Percentiles rank a stretch among this genome's conserved stretches.
phyloP scores from a whole-genome alignment of 2,113 vertebrate species.

The Otus sunia region DNA sequence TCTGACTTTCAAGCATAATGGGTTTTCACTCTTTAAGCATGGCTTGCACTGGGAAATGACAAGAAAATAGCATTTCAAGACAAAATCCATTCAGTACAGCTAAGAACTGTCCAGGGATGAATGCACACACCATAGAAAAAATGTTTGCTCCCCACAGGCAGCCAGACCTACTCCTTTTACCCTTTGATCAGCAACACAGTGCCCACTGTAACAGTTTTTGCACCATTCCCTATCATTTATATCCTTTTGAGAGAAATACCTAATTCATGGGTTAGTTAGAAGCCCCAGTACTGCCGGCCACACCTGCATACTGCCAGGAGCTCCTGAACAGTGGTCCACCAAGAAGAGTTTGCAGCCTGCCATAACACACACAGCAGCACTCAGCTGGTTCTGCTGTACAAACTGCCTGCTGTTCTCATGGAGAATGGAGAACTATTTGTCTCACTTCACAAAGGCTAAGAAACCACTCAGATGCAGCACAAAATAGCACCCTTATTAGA shows the following conservation, averaged over 20 bases:
- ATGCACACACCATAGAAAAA: rapidly evolving
- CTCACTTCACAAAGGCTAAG: conserved; percentile 17
- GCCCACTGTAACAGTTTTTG: neutral
- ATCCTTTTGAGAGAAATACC: neutral
- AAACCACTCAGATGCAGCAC: neutral
- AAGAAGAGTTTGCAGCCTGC: neutral
- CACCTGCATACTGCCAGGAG: neutral
- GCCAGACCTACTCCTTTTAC: neutral
- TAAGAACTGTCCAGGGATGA: neutral
- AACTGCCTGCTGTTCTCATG: neutral
- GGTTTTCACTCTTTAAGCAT: neutral
- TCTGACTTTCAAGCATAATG: neutral
- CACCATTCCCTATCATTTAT: neutral
- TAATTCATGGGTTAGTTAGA: neutral
- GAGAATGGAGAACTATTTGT: neutral
- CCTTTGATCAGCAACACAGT: neutral
- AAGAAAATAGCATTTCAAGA: neutral
- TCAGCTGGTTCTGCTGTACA: neutral
- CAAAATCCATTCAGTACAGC: neutral
- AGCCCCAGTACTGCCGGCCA: neutral
- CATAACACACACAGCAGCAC: neutral
- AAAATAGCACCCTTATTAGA: conserved; percentile 8
- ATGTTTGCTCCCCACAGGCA: neutral
- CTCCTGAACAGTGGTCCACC: neutral
- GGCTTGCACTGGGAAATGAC: neutral